Evolutionary conservation across 2,888 invertebrate species (phyloP), one percentile per base, ranked within the genome.

Genomic region (Artemia sinica): DNA sequence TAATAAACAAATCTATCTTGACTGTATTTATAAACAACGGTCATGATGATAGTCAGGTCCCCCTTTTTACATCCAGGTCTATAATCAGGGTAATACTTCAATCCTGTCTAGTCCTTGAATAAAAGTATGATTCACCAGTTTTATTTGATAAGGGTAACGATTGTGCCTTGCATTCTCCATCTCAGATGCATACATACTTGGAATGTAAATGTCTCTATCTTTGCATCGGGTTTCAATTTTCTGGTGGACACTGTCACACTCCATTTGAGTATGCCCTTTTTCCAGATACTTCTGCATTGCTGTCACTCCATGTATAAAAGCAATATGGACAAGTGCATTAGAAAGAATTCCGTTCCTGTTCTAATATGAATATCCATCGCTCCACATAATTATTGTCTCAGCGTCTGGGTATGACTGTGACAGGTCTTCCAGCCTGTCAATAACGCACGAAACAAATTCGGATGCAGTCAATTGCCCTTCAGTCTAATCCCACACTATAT

Each of bases 381-480:
- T 58, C 58, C 58, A 58, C 14, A 58, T 13, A n/a, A 58, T 14
- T 58, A 58, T 58, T n/a, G 4, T 58, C 58, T 52, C 14, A n/a
- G 14, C 58, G 13, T 52, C 58, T 4, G 58, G 14, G 14, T 52
- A n/a, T 14, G 13, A n/a, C 58, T 58, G n/a, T 58, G n/a, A n/a
- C n/a, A 58, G 13, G 14, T 58, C 58, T n/a, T 58, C 14, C 58
- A 58, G 58, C 58, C 58, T 3, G 58, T 58, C 5, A 58, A 58
- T 14, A 58, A 58, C 14, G 14, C 58, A n/a, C n/a, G n/a, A n/a
- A 58, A 58, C 58, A 58, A 5, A 58, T 58, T 58, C 58, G 13
- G 58, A 58, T n/a, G 58, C 58, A 58, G 13, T 58, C 58, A 58
- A 14, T n/a, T n/a, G n/a, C n/a, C n/a, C n/a, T n/a, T n/a, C n/a